A percentile compares a stretch with the other conserved stretches of the same genome.
Conservation (phyloP, 1,140 invertebrate genomes). For the Magallana angulata region DNA sequence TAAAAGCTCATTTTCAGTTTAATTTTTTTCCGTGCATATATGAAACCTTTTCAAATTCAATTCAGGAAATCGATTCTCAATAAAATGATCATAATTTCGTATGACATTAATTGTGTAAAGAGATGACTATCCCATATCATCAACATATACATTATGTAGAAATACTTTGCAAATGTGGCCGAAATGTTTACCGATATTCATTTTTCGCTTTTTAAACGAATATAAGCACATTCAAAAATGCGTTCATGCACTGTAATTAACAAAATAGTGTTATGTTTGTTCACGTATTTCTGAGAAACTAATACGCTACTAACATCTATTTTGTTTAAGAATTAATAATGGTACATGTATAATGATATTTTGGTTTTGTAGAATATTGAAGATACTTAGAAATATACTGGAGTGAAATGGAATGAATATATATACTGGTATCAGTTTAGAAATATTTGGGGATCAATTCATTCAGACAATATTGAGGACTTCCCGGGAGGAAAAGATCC, state of each 20-base stretch:
- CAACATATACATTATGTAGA: background rate
- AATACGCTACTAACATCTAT: too few species aligned
- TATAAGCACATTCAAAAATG: too few species aligned
- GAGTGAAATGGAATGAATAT: too few species aligned
- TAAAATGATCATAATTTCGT: background rate
- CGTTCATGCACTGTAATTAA: too few species aligned
- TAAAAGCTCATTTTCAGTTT: constrained; percentile 26
- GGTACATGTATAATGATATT: too few species aligned
- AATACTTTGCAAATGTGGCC: background rate
- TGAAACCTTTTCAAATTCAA: constrained; percentile 10
- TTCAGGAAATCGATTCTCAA: constrained; percentile 5
- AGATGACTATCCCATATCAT: background rate
- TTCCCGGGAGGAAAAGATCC: constrained; percentile 14
- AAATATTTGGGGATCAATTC: constrained; percentile 15
- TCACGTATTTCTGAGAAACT: too few species aligned
- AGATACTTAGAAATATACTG: too few species aligned
- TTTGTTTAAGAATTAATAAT: too few species aligned
- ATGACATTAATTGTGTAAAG: background rate
- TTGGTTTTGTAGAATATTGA: too few species aligned
- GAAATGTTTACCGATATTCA: too few species aligned
- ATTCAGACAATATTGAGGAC: constrained; percentile 5
- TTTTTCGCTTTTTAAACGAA: too few species aligned
- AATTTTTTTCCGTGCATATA: background rate
- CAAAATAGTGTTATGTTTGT: too few species aligned
- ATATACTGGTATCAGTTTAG: background rate